Base-by-base conservation (phyloP, 2,113 vertebrate genomes). In the Paradoxurus hermaphroditus region DNA sequence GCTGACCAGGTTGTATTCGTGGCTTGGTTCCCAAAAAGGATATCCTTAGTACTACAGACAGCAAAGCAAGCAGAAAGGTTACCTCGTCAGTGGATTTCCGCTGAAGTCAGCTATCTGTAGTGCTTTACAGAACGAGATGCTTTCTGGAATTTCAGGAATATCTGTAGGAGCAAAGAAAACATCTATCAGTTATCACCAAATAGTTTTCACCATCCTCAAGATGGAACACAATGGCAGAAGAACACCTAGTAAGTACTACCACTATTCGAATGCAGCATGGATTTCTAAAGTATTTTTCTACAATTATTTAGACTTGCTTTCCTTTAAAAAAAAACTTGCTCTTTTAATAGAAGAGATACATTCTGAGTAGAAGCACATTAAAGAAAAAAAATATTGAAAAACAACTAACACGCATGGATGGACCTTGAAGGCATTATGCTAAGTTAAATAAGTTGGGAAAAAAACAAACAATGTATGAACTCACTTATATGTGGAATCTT, bases 101-200 rank as follows among this genome's bases (percentile, higher is more conserved):
- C 99, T 99, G 98, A 99, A 99, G 98, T 99, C 99, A 98, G 99
- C 99, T 96, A 99, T 98, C 98, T 99, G 99, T 92, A 99, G 99
- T 87, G 99, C 99, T 99, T 99, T 99, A 98, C 99, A 99, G 98
- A 99, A 99, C 53, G 99, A 99, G 99, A 99, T 99, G 98, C 99
- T 99, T 98, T 99, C 99, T 98, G 99, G 99, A 98, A 99, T 99
- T 99, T 99, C 99, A 97, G 99, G 99, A 98, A 99, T 99, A 98
- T 99, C 99, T 99, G 98, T 72, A 98, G 75, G 91, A 98, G 49
- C 36, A 97, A 59, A 97, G 62, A 62, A 78, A 53, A 97, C 7
- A 49, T 41, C 4, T 65, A 49, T 97, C 90, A 98, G 68, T 88
- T 95, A 96, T 59, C 44, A 94, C 13, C 63, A 84, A 83, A 68